Percentiles rank a stretch among this genome's conserved stretches.
Conservation (phyloP, 2,113 vertebrate genomes). For the Albula glossodonta region DNA sequence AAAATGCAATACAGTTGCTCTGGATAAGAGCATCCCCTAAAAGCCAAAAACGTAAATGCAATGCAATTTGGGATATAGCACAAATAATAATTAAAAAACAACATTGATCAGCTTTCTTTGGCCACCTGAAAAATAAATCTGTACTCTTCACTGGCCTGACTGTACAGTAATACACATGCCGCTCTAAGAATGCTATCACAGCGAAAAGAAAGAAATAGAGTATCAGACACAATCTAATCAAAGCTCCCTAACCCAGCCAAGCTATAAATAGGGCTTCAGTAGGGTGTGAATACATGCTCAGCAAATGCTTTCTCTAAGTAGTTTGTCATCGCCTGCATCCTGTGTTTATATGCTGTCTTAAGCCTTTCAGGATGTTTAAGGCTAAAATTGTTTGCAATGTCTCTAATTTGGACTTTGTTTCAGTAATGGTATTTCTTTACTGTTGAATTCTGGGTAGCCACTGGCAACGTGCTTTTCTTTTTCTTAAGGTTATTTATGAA, state of each 20-base stretch:
- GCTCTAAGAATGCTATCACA: background rate
- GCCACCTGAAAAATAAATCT: background rate
- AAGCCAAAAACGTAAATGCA: background rate
- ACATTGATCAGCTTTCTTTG: background rate
- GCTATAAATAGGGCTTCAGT: background rate
- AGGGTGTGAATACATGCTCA: background rate
- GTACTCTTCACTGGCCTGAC: background rate
- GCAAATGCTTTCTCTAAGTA: background rate
- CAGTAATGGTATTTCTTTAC: background rate
- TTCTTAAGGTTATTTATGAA: background rate
- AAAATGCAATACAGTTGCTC: too few species aligned
- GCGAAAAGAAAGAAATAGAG: background rate
- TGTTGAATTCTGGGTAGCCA: background rate
- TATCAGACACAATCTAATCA: constrained; percentile 4
- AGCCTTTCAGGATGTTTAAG: background rate
- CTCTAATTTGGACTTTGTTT: background rate
- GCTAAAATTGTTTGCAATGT: background rate
- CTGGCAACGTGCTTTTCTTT: too few species aligned
- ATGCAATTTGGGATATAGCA: background rate
- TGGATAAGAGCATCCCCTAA: too few species aligned
- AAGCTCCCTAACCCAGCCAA: background rate
- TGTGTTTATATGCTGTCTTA: background rate
- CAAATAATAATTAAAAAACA: background rate
- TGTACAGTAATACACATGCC: background rate
- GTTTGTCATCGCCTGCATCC: background rate